phyloP scores from a whole-genome alignment of 1,140 invertebrate species.

The Drosophila tropicalis region DNA sequence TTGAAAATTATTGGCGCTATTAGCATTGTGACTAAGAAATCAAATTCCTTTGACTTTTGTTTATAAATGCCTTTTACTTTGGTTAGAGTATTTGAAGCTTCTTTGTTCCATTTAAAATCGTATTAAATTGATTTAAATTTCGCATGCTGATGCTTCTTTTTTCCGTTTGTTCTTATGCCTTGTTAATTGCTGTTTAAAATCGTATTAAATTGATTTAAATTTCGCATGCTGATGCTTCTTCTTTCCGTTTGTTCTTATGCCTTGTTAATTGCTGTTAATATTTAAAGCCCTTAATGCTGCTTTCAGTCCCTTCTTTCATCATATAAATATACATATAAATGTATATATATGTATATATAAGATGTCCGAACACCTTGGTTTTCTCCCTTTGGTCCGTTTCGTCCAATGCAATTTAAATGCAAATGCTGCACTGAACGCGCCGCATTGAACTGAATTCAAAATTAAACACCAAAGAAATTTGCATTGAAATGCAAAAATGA shows the following conservation, averaged over 20 bases:
- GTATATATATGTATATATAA: too few species aligned
- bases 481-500: constrained; percentile 69
- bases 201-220: not conserved
- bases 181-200: constrained; percentile 24
- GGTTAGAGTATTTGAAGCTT: too few species aligned
- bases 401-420: constrained; percentile 76
- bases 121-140: not conserved
- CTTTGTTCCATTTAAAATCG: not conserved
- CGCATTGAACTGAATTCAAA: constrained; percentile 71
- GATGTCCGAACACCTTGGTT: not conserved
- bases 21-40: too few species aligned
- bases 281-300: constrained; percentile 31
- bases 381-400: not conserved
- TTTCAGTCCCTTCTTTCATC: not conserved
- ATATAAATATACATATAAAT: too few species aligned
- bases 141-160: not conserved
- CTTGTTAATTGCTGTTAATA: constrained; percentile 22
- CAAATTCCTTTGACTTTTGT: too few species aligned
- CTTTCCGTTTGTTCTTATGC: too few species aligned
- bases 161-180: too few species aligned
- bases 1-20: not conserved
- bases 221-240: not conserved
- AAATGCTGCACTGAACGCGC: constrained; percentile 48
- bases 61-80: too few species aligned
- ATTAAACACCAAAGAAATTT: constrained; percentile 72